These are phyloP conservation scores for Anguilla megastoma DNA, from an alignment of 2,797 vertebrate species.

Conservation along the genomic window DNA sequence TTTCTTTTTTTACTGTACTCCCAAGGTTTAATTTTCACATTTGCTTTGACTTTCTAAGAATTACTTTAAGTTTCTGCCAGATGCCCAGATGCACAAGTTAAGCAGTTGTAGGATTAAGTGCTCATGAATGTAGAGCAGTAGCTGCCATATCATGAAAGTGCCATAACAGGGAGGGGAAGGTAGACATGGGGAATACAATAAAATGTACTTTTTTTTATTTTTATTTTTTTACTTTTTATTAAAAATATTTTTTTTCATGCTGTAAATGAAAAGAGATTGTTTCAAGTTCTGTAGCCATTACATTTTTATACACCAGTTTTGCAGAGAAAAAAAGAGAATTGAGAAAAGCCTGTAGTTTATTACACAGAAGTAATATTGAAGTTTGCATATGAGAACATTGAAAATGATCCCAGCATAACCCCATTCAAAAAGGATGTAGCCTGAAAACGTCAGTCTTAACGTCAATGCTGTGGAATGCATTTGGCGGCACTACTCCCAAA, in stretches of 20 bases:
- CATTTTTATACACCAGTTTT: slow-evolving; percentile 31
- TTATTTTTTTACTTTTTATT: slow-evolving; percentile 29
- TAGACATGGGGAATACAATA: neutral
- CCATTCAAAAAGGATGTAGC: slow-evolving; percentile 8
- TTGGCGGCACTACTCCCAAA: neutral
- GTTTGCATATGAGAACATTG: slow-evolving; percentile 8
- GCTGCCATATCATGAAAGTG: neutral
- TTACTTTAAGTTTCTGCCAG: neutral
- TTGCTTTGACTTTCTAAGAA: neutral
- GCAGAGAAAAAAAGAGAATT: slow-evolving; percentile 22
- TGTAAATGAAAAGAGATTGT: neutral
- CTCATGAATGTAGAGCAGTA: neutral
- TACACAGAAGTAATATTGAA: neutral
- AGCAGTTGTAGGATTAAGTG: neutral
- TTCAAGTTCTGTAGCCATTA: slow-evolving; percentile 25
- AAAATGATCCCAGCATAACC: slow-evolving; percentile 2
- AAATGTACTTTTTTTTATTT: neutral
- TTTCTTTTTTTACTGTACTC: too few species aligned
- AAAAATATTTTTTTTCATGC: slow-evolving; percentile 29
- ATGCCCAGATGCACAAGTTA: neutral
- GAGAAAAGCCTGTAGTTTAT: neutral
- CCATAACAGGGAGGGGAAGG: neutral
- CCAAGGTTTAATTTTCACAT: too few species aligned
- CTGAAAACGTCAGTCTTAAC: neutral
- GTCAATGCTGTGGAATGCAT: neutral